Percentiles rank a stretch among this genome's conserved stretches.
phyloP scores from a whole-genome alignment of 2,113 vertebrate species.

The Tylochromis polylepis region DNA sequence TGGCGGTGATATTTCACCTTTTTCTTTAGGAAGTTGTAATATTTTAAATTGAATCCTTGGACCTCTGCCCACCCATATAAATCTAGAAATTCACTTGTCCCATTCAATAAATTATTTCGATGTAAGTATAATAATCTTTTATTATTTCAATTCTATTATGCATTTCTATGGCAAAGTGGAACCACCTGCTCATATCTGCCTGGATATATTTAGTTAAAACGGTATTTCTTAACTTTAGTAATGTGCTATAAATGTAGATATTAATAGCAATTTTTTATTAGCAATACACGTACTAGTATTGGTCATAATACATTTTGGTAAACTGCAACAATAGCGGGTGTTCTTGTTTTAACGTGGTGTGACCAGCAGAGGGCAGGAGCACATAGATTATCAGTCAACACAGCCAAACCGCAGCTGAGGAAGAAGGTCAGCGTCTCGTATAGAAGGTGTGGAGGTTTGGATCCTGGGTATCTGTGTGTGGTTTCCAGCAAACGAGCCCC shows the following conservation, averaged over 20 bases:
- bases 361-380: background rate
- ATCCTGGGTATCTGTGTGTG: background rate
- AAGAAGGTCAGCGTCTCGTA: background rate
- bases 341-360: background rate
- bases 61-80: background rate
- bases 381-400: background rate
- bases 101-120: background rate
- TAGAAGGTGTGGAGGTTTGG: background rate
- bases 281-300: background rate
- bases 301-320: background rate
- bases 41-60: background rate
- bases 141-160: background rate
- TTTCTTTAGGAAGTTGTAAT: background rate
- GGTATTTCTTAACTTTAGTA: background rate
- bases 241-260: background rate
- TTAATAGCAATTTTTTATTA: background rate
- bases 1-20: background rate
- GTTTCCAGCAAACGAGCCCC: background rate
- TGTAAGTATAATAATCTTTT: background rate
- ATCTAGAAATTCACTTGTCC: background rate
- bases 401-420: background rate
- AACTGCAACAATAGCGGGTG: background rate
- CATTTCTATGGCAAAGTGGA: background rate
- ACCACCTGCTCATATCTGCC: background rate
- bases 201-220: background rate